Evolutionary conservation across 1,140 invertebrate genomes (phyloP), one percentile per base, ranked within the genome.

Genomic region (Drosophila nannoptera): DNA sequence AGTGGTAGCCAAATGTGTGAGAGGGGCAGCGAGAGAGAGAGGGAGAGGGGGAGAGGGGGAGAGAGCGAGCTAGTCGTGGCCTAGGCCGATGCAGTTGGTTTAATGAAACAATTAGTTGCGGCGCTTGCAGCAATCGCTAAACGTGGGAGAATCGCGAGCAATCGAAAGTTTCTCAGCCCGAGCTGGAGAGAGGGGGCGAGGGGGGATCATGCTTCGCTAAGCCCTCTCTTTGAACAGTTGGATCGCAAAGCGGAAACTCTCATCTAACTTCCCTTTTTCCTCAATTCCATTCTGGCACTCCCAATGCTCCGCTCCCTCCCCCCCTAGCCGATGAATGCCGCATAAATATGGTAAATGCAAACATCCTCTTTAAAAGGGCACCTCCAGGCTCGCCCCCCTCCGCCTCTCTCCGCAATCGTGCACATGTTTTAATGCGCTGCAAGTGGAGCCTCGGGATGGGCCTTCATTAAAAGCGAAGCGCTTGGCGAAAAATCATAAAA

Each of bases 1-100:
- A 82, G 78, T 78, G 75, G 78, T 83, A 82, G 78, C 75, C 67
- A 67, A 81, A 82, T 81, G 70, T 68, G 70, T 53, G 54, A 56
- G 43, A 45, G 43, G 40, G 54, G 12, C 45, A 33, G 40, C 33
- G 40, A 56, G 43, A 33, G 54, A 56, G 53, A n/a, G 29, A n/a
- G 16, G 12, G 53, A 32, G 22, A 8, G 38, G 12, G 11, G 9
- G 48, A 33, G 29, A n/a, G 50, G 16, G 35, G 7, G 33, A 36
- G 29, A 2, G 22, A 33, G 29, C 33, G 40, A 58, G 46, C 50
- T 38, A 46, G 33, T 69, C 54, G 62, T 70, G 54, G 68, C 38
- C 59, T 36, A 58, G 46, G 40, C 32, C 43, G 31, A 31, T 54
- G 65, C 67, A 49, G 65, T 61, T 72, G 55, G 63, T 78, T 77